These are phyloP conservation scores for Diabrotica undecimpunctata DNA, from an alignment of 1,140 invertebrate genomes.

Conservation along the genomic window DNA sequence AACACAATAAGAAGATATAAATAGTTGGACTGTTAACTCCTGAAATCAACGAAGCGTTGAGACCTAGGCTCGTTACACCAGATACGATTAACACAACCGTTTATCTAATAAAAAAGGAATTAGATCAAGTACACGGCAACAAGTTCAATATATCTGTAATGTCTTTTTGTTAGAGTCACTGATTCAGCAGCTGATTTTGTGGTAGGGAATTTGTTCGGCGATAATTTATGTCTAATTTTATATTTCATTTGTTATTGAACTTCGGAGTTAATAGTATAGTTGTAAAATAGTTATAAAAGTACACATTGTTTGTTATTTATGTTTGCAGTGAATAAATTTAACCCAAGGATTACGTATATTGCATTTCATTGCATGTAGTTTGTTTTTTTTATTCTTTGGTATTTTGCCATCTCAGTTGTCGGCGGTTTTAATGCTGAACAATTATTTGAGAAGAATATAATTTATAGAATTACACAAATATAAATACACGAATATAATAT, in stretches of 20 bases:
- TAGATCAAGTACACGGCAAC: neutral
- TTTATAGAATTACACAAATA: too few relatives aligned
- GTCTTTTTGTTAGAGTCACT: neutral
- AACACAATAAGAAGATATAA: too few relatives aligned
- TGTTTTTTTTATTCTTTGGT: too few relatives aligned
- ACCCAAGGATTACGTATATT: too few relatives aligned
- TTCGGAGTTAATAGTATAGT: neutral
- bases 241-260: conserved; percentile 3
- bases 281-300: neutral
- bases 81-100: conserved; percentile 2
- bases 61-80: neutral
- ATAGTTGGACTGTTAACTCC: neutral
- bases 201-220: neutral
- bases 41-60: neutral
- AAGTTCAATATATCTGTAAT: conserved; percentile 1
- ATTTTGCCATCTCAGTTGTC: too few relatives aligned
- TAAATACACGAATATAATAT: too few relatives aligned
- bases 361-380: too few relatives aligned
- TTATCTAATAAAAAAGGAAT: neutral
- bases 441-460: too few relatives aligned
- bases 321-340: neutral
- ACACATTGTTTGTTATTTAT: neutral
- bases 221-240: neutral
- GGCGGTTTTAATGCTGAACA: too few relatives aligned
- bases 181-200: neutral